phyloP scores from a whole-genome alignment of 2,113 vertebrate genomes.

The Crotalus tigris region DNA sequence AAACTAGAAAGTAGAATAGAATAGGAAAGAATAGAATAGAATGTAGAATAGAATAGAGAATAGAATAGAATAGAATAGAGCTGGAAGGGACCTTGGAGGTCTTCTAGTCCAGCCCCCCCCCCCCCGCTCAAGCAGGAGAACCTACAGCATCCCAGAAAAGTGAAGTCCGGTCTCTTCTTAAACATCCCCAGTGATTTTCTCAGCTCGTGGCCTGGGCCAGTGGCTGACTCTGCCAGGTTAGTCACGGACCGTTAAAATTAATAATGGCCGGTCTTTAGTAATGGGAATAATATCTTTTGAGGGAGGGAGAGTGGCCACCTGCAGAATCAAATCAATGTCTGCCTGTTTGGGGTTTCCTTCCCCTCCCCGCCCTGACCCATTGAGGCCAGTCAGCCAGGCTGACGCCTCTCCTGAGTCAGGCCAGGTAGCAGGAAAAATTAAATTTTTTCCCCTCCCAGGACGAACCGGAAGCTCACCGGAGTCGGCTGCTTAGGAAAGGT shows the following conservation, averaged over 20 bases:
- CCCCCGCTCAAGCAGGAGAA: too few species aligned
- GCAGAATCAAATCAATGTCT: not conserved
- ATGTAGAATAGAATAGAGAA: too few species aligned
- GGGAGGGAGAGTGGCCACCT: not conserved
- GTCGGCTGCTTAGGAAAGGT: not conserved
- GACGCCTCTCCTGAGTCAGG: not conserved
- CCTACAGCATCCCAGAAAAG: too few species aligned
- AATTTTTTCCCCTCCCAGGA: not conserved
- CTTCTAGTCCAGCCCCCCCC: too few species aligned
- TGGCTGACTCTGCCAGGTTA: not conserved
- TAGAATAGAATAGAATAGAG: too few species aligned
- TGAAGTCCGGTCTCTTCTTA: too few species aligned
- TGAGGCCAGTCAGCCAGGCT: not conserved
- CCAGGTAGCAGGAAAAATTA: not conserved
- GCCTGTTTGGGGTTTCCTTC: not conserved
- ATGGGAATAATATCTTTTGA: not conserved
- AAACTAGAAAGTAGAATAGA: too few species aligned
- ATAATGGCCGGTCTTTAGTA: not conserved
- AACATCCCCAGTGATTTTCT: too few species aligned
- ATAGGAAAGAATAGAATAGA: too few species aligned
- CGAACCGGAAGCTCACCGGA: not conserved
- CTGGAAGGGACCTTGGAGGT: too few species aligned
- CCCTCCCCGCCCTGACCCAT: accelerated
- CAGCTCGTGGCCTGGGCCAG: not conserved
- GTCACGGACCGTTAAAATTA: not conserved